phyloP scores from a whole-genome alignment of 2,888 invertebrate genomes.

The Cephus spinipes region DNA sequence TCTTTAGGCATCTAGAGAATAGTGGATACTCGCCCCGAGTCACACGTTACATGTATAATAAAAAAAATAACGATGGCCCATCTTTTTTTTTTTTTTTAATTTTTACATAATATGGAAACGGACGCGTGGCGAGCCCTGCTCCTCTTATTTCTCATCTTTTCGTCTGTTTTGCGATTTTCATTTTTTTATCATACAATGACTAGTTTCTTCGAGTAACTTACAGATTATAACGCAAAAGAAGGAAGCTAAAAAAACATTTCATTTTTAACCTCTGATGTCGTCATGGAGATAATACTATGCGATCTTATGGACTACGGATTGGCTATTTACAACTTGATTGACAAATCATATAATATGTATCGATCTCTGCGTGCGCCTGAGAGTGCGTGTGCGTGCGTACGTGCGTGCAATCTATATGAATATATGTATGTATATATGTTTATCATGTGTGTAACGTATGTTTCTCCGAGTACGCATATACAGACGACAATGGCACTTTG shows the following conservation, averaged over 20 bases:
- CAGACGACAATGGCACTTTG: slow-evolving; percentile 50
- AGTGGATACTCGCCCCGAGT: slow-evolving; percentile 52
- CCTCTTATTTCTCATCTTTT: slow-evolving; percentile 25
- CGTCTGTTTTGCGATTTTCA: slow-evolving; percentile 14
- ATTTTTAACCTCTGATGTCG: slow-evolving; percentile 4
- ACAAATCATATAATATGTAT: too few relatives aligned
- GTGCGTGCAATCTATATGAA: too few relatives aligned
- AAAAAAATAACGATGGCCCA: slow-evolving; percentile 25
- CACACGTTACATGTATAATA: slow-evolving; percentile 28
- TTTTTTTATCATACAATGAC: slow-evolving; percentile 47
- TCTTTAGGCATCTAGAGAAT: slow-evolving; percentile 55
- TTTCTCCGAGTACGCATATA: too few relatives aligned
- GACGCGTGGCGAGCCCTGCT: slow-evolving; percentile 34
- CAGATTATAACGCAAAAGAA: slow-evolving; percentile 23
- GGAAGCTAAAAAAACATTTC: slow-evolving; percentile 5
- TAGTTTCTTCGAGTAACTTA: slow-evolving; percentile 44
- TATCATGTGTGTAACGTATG: too few relatives aligned
- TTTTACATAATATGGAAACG: slow-evolving; percentile 26
- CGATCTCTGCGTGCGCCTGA: too few relatives aligned
- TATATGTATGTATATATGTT: too few relatives aligned
- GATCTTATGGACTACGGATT: background rate
- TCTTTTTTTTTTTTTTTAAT: slow-evolving; percentile 10
- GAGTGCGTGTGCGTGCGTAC: too few relatives aligned
- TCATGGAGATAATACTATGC: slow-evolving; percentile 16
- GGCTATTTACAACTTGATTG: background rate